phyloP scores from a whole-genome alignment of 2,888 invertebrate species.

The Spisula solida region DNA sequence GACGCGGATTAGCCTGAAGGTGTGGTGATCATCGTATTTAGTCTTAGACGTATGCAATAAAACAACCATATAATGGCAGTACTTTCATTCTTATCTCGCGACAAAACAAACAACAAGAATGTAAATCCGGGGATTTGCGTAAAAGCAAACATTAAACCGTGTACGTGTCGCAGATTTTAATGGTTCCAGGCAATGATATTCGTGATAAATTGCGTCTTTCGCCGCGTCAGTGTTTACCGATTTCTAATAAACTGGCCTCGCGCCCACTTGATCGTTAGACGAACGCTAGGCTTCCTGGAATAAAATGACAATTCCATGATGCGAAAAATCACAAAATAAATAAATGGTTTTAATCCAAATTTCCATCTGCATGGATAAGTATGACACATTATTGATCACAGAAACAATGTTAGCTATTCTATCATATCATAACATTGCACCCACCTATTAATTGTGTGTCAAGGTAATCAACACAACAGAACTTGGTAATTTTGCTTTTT shows the following conservation, averaged over 20 bases:
- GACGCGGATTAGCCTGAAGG: background rate
- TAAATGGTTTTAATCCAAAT: too few species aligned
- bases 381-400: too few species aligned
- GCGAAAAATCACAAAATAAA: too few species aligned
- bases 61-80: background rate
- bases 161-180: background rate
- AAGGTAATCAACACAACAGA: too few species aligned
- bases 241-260: background rate
- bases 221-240: background rate
- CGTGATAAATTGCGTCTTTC: background rate
- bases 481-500: too few species aligned
- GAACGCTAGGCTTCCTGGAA: background rate
- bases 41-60: background rate
- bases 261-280: background rate
- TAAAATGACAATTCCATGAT: background rate
- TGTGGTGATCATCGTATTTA: background rate
- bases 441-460: too few species aligned
- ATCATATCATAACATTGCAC: too few species aligned
- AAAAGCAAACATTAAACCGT: background rate
- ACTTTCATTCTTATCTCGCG: background rate
- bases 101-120: background rate
- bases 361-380: too few species aligned
- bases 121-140: background rate
- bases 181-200: background rate
- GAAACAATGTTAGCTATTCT: too few species aligned